A percentile compares a stretch with the other conserved stretches of the same genome.
These are phyloP conservation scores for Palythoa caribaeorum DNA, from an alignment of 92 coral and sea anemone genomes.

Conservation along the genomic window DNA sequence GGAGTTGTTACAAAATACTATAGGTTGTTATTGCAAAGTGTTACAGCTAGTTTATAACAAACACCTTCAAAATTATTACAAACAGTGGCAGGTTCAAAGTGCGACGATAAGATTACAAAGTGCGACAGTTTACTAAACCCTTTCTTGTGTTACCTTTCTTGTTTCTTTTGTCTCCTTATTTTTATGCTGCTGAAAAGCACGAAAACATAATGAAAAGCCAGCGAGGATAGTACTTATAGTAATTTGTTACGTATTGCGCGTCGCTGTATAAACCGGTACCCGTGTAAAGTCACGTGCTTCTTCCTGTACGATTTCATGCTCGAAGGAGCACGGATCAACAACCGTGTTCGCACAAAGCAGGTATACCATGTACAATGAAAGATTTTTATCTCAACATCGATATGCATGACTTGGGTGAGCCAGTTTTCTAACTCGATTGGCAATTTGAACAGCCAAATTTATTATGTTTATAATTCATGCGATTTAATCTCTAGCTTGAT, in stretches of 20 bases:
- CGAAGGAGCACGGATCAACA: conserved; percentile 14
- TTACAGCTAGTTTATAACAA: no score
- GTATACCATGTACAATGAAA: not conserved
- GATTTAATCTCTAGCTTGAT: not conserved
- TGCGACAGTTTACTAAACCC: no score
- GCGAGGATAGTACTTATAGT: not conserved
- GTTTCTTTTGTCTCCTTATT: no score
- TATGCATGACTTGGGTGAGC: conserved; percentile 45
- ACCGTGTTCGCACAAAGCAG: conserved; percentile 12
- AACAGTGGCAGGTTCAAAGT: no score
- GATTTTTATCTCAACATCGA: not conserved
- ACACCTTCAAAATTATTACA: no score
- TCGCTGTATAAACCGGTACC: conserved; percentile 9
- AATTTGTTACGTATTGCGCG: not conserved
- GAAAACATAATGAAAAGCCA: no score
- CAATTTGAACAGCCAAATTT: not conserved
- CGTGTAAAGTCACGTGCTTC: not conserved
- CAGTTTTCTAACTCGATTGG: not conserved
- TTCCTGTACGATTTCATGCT: conserved; percentile 29
- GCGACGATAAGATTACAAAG: no score
- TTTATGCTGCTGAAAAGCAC: no score
- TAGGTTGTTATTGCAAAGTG: no score
- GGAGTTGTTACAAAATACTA: no score
- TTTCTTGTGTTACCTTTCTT: no score
- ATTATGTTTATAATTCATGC: not conserved